phyloP scores from a whole-genome alignment of 2,797 vertebrate species.

The Masticophis lateralis region DNA sequence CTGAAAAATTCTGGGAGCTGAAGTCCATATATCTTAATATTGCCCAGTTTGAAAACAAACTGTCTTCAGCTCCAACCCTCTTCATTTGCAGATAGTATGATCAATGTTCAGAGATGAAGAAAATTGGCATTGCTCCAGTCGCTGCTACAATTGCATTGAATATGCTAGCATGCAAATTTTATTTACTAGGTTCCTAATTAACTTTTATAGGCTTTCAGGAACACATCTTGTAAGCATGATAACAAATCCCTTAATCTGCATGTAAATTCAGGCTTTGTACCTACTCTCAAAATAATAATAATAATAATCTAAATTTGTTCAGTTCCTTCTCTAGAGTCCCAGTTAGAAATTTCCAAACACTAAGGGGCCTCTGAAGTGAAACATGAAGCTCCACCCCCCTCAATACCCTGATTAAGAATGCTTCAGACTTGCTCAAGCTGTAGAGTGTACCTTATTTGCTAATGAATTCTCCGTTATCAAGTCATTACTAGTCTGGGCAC shows the following conservation, averaged over 20 bases:
- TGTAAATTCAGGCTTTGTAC: neutral
- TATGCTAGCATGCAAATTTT: neutral
- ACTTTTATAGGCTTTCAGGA: neutral
- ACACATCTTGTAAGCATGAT: neutral
- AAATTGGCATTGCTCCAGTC: neutral
- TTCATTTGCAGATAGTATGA: neutral
- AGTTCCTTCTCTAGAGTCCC: neutral
- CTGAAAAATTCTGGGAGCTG: neutral
- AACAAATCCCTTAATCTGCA: neutral
- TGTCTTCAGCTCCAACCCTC: neutral
- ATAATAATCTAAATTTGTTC: neutral
- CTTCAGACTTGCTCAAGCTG: neutral
- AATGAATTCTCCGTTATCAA: neutral
- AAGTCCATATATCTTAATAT: neutral
- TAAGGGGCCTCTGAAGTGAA: neutral
- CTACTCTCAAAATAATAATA: neutral
- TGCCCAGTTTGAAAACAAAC: neutral
- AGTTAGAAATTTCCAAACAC: neutral
- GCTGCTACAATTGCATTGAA: neutral
- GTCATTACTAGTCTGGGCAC: neutral
- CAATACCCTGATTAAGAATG: neutral
- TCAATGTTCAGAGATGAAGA: neutral
- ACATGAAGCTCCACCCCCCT: neutral
- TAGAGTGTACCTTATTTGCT: neutral
- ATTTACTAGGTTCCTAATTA: neutral